Evolutionary conservation across 1,140 invertebrate species (phyloP).

Genomic region (Brachionus rubens): DNA sequence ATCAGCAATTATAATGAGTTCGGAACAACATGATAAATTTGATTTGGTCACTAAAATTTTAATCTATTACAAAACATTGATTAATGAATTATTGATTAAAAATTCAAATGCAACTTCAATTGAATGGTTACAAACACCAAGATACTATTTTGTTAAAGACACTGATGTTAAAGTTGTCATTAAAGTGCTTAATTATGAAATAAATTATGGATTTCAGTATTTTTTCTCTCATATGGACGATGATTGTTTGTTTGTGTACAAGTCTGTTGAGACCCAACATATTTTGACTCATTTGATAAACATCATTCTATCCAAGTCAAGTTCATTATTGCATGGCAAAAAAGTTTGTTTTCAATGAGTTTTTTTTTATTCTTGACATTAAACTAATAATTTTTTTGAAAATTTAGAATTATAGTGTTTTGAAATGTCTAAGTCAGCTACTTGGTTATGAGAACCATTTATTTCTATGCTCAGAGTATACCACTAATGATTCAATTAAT

Average conservation of each 20-base stretch:
- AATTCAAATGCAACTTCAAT: neutral
- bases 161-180: neutral
- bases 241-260: neutral
- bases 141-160: slow-evolving; percentile 13
- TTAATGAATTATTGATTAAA: neutral
- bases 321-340: slow-evolving; percentile 16
- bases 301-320: slow-evolving; percentile 23
- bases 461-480: slow-evolving; percentile 54
- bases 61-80: slow-evolving; percentile 17
- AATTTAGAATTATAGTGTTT: slow-evolving; percentile 2
- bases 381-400: too few relatives aligned
- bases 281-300: neutral
- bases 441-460: slow-evolving; percentile 55
- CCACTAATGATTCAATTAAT: slow-evolving; percentile 52
- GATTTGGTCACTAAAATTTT: slow-evolving; percentile 32
- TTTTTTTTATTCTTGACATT: neutral
- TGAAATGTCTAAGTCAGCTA: slow-evolving; percentile 49
- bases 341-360: neutral
- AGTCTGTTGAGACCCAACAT: neutral
- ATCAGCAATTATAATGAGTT: neutral
- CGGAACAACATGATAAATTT: slow-evolving; percentile 22
- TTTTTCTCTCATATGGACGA: neutral
- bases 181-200: slow-evolving; percentile 17
- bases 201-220: slow-evolving; percentile 24
- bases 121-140: slow-evolving; percentile 5